phyloP scores from a whole-genome alignment of 2,113 vertebrate species.

The Phalacrocorax brasilianus region DNA sequence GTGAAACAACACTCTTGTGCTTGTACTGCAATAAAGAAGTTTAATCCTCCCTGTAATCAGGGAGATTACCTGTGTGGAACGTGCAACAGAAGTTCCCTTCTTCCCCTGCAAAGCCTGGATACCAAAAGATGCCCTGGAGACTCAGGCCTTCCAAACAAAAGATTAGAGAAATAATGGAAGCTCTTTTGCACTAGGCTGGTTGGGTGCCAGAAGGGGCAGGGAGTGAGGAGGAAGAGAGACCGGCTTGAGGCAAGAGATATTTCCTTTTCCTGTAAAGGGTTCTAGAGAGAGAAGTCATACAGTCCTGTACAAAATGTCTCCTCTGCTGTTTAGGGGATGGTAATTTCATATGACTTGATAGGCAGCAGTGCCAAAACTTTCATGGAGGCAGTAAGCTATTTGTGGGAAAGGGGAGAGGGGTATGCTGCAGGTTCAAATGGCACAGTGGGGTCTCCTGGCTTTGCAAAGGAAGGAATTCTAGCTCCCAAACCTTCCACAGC shows the following conservation, averaged over 20 bases:
- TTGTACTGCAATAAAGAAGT: neutral
- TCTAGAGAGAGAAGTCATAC: neutral
- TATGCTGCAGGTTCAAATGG: neutral
- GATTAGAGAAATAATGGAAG: neutral
- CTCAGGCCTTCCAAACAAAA: neutral
- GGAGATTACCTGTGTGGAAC: neutral
- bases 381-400: neutral
- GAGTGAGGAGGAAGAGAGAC: neutral
- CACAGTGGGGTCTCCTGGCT: neutral
- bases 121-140: neutral
- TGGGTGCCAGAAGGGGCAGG: neutral
- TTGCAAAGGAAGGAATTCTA: neutral
- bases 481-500: neutral
- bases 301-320: neutral
- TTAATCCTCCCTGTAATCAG: neutral
- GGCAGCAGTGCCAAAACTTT: neutral
- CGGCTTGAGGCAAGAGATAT: neutral
- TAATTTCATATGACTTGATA: neutral
- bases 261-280: neutral
- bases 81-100: neutral
- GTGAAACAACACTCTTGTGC: neutral
- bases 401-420: neutral
- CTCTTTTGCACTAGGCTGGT: neutral
- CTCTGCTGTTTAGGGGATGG: neutral
- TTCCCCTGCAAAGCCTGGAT: neutral